phyloP scores from a whole-genome alignment of 2,113 vertebrate genomes.

The Macrotis lagotis region DNA sequence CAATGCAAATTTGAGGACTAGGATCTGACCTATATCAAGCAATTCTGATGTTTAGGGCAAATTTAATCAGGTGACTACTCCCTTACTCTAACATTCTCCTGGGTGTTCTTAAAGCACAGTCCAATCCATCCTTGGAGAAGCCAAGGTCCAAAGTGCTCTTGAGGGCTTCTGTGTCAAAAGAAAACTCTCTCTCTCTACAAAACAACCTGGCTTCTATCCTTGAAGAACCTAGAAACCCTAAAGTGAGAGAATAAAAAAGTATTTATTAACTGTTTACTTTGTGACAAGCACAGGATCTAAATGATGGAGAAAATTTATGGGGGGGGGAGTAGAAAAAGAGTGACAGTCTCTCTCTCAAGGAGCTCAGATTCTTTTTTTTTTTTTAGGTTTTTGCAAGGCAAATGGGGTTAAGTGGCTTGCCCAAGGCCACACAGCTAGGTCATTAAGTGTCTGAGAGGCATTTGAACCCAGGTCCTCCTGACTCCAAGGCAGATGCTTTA shows the following conservation, averaged over 20 bases:
- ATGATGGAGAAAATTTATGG: neutral
- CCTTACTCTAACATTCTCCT: neutral
- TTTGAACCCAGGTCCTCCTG: too few species aligned
- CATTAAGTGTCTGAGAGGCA: too few species aligned
- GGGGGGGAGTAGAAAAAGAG: neutral
- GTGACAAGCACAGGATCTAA: neutral
- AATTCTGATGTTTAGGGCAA: neutral
- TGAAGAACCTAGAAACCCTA: too few species aligned
- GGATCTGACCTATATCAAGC: neutral
- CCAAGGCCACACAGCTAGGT: too few species aligned
- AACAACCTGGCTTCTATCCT: neutral
- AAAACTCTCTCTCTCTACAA: neutral
- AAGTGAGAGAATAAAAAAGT: neutral
- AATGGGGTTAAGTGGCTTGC: too few species aligned
- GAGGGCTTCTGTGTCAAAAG: neutral
- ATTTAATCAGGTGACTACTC: neutral
- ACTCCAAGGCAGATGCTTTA: too few species aligned
- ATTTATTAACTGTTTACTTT: neutral
- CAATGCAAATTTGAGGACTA: neutral
- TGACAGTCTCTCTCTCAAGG: neutral
- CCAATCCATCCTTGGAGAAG: neutral
- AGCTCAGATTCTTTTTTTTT: neutral
- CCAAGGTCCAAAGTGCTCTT: neutral
- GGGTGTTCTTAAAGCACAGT: neutral
- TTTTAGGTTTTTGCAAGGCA: too few species aligned